These are phyloP conservation scores for Melanostigma gelatinosum DNA, from an alignment of 2,113 vertebrate species.

Conservation along the genomic window DNA sequence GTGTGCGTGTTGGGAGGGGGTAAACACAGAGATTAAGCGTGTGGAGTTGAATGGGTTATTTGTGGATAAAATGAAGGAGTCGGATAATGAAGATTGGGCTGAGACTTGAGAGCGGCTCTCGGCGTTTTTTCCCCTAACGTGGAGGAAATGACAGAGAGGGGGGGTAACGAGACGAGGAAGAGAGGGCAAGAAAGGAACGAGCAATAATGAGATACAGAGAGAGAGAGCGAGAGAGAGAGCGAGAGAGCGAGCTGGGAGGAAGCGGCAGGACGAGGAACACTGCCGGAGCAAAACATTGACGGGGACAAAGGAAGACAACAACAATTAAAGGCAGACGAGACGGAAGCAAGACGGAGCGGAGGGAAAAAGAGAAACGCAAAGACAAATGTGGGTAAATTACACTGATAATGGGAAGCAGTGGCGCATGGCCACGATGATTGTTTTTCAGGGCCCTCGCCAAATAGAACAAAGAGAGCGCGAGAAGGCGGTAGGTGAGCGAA, in stretches of 20 bases:
- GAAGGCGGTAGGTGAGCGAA: conserved; percentile 19
- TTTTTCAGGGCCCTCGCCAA: conserved; percentile 66
- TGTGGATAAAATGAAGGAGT: conserved; percentile 67
- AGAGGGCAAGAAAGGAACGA: not conserved
- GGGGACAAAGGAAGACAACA: conserved; percentile 54
- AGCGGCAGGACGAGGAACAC: conserved; percentile 9
- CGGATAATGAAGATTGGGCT: conserved; percentile 71
- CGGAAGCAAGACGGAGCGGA: conserved; percentile 30
- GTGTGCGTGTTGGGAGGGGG: conserved; percentile 18
- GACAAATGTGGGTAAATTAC: conserved; percentile 75
- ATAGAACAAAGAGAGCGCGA: conserved; percentile 42
- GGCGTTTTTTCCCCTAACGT: conserved; percentile 1
- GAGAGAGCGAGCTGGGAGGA: not conserved
- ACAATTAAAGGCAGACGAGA: conserved; percentile 63
- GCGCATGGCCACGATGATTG: conserved; percentile 65
- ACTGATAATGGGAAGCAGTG: conserved; percentile 75
- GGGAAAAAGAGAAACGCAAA: conserved; percentile 46
- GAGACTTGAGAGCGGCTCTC: conserved; percentile 29
- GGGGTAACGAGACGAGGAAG: not conserved
- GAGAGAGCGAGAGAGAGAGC: conserved; percentile 1
- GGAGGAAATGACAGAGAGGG: not conserved
- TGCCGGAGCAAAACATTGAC: conserved; percentile 31
- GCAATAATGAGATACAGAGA: conserved; percentile 24
- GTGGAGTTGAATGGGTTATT: conserved; percentile 76
- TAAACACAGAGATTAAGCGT: conserved; percentile 64